phyloP scores from a whole-genome alignment of 2,888 invertebrate genomes.

The Lobophora halterata region DNA sequence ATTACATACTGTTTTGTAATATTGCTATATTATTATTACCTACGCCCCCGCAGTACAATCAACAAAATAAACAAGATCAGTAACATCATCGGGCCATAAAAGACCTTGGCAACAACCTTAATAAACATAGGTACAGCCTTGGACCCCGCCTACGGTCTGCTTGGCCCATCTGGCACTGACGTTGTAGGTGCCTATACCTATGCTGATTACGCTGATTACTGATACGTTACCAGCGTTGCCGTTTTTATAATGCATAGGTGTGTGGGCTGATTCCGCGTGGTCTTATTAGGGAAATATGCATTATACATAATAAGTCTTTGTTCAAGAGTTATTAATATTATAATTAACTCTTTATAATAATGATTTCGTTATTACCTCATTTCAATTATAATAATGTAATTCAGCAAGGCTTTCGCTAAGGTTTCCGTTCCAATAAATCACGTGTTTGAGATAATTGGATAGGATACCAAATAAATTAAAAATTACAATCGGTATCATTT shows the following conservation, averaged over 20 bases:
- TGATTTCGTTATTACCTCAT: constrained; percentile 1
- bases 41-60: constrained; percentile 32
- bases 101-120: constrained; percentile 52
- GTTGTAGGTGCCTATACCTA: constrained; percentile 4
- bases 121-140: constrained; percentile 40
- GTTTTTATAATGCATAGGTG: constrained; percentile 16
- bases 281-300: constrained; percentile 23
- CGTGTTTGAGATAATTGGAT: too few relatives aligned
- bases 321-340: constrained; percentile 10
- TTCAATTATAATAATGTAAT: too few relatives aligned
- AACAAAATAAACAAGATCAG: constrained; percentile 42
- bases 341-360: constrained; percentile 2
- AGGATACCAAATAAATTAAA: too few relatives aligned
- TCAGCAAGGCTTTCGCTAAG: too few relatives aligned
- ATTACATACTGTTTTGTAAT: constrained; percentile 13
- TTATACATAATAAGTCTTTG: constrained; percentile 19
- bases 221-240: too few relatives aligned
- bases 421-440: too few relatives aligned
- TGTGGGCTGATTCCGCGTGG: constrained; percentile 30
- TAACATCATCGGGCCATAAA: constrained; percentile 37
- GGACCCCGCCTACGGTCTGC: constrained; percentile 45
- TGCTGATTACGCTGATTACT: too few relatives aligned
- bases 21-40: constrained; percentile 27
- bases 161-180: constrained; percentile 37
- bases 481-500: too few relatives aligned